These are phyloP conservation scores for Procapra przewalskii DNA, from an alignment of 2,113 vertebrate genomes.

Conservation along the genomic window DNA sequence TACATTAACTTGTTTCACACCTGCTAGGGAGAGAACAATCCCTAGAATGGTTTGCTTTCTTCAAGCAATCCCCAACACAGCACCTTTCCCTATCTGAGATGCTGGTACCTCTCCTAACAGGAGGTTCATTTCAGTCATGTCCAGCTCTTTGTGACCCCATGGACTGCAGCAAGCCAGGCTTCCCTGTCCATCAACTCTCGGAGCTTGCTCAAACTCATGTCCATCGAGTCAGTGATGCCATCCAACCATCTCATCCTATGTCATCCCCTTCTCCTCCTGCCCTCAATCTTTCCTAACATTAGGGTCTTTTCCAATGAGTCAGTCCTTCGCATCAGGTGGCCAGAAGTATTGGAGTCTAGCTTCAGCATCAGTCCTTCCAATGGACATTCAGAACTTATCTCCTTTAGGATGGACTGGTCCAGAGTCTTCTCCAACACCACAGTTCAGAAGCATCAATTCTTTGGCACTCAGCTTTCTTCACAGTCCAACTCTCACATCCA, in stretches of 20 bases:
- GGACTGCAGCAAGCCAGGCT: neutral
- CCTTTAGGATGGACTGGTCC: neutral
- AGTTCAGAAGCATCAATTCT: neutral
- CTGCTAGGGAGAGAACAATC: neutral
- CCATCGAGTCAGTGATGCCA: neutral
- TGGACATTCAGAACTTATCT: neutral
- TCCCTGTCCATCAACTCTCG: fast-evolving
- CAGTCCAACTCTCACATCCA: neutral
- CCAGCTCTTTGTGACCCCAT: neutral
- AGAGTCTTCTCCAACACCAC: no score
- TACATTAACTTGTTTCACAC: neutral
- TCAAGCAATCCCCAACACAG: neutral
- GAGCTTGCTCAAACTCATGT: neutral
- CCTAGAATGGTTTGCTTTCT: neutral
- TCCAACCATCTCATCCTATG: neutral
- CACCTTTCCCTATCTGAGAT: neutral
- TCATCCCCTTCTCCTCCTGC: neutral
- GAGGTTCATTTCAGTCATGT: neutral
- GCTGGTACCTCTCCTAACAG: neutral
- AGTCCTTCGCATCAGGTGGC: neutral
- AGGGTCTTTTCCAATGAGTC: neutral
- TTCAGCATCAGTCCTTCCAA: neutral
- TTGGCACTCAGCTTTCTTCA: neutral
- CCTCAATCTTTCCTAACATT: neutral
- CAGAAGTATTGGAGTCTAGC: neutral